Evolutionary conservation across 1,140 invertebrate species (phyloP).

Genomic region (Ylistrum balloti): DNA sequence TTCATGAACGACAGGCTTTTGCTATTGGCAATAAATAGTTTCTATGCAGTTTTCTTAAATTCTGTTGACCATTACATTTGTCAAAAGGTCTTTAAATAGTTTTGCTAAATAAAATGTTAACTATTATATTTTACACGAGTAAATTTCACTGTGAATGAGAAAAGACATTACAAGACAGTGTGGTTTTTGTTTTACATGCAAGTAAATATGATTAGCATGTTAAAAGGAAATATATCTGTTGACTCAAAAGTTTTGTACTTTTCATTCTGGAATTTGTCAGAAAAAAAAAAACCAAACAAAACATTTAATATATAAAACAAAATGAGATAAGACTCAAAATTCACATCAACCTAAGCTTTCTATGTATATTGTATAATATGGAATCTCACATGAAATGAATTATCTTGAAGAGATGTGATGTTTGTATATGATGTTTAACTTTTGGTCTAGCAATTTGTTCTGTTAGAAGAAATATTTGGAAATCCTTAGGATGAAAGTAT

Average conservation of each 20-base stretch:
- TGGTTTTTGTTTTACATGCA: too few relatives aligned
- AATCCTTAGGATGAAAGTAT: slow-evolving; percentile 27
- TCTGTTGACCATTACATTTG: neutral
- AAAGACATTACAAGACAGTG: too few relatives aligned
- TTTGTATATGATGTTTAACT: neutral
- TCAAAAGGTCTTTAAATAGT: too few relatives aligned
- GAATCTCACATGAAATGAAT: slow-evolving; percentile 9
- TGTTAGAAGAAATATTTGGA: slow-evolving; percentile 16
- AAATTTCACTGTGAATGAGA: too few relatives aligned
- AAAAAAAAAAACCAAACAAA: neutral
- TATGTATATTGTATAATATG: neutral
- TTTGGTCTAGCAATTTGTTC: neutral
- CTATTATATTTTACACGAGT: too few relatives aligned
- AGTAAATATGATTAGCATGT: too few relatives aligned
- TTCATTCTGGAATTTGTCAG: neutral
- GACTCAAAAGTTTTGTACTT: neutral
- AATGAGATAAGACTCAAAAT: slow-evolving; percentile 19
- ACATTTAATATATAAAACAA: slow-evolving; percentile 19
- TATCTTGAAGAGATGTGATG: slow-evolving; percentile 24
- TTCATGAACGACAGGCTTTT: neutral
- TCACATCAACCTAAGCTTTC: slow-evolving; percentile 20
- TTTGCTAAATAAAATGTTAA: too few relatives aligned
- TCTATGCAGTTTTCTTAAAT: neutral
- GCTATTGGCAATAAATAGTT: neutral
- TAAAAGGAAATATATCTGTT: too few relatives aligned